These are phyloP conservation scores for Corydoras maculifer DNA, from an alignment of 2,113 vertebrate species.

Conservation along the genomic window DNA sequence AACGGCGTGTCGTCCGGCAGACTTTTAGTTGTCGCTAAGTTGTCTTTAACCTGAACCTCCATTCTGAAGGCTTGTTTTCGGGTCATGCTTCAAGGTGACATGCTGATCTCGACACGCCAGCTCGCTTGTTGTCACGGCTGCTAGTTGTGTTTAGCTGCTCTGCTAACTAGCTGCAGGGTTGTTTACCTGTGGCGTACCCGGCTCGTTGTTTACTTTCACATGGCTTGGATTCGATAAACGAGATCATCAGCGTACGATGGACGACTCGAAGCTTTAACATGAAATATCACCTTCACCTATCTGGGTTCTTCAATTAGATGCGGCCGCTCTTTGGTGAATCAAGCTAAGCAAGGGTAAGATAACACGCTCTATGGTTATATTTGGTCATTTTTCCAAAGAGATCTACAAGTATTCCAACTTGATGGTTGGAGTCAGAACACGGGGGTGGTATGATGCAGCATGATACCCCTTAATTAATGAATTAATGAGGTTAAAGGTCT, in stretches of 20 bases:
- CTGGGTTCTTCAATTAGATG: conserved; percentile 12
- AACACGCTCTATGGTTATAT: too few species aligned
- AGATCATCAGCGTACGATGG: conserved; percentile 31
- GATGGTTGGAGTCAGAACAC: too few species aligned
- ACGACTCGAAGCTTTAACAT: conserved; percentile 6
- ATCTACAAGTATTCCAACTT: too few species aligned
- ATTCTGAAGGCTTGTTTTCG: background rate
- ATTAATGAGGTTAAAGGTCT: too few species aligned
- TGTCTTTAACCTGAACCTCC: background rate
- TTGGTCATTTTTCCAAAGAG: too few species aligned
- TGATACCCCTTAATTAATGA: too few species aligned
- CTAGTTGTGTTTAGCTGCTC: conserved; percentile 6
- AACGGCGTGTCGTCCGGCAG: background rate
- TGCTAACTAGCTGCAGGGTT: conserved; percentile 30
- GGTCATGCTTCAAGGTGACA: conserved; percentile 19
- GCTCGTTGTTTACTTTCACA: conserved; percentile 1
- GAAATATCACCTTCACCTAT: conserved; percentile 10
- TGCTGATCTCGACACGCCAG: conserved; percentile 18
- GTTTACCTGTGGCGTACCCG: conserved; percentile 31
- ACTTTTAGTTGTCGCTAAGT: background rate
- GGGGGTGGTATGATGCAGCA: too few species aligned
- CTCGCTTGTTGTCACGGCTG: conserved; percentile 7
- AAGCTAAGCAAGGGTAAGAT: conserved; percentile 23
- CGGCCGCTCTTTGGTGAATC: conserved; percentile 12
- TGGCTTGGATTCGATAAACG: background rate